Conservation (phyloP, 2,888 invertebrate species). For the Polydrusus pterygomalis region DNA sequence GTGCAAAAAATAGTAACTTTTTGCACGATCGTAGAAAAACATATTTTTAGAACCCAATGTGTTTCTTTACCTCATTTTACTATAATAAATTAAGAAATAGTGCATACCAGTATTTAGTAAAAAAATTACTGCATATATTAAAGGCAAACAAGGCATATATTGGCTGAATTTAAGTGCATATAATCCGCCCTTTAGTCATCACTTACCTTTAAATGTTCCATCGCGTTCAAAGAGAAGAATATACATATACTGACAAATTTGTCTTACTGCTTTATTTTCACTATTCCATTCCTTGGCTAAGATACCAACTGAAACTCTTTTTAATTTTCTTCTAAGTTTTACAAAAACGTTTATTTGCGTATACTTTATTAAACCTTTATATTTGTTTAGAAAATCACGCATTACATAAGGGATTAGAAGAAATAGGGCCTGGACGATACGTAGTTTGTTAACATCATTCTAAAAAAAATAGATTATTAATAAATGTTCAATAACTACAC, state of each 20-base stretch:
- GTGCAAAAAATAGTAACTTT: too few relatives aligned
- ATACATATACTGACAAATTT: conserved; percentile 18
- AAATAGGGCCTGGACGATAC: conserved; percentile 10
- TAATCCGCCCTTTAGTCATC: too few relatives aligned
- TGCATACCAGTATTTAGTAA: too few relatives aligned
- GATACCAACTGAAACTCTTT: background rate
- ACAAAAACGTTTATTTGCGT: background rate
- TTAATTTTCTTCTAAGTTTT: background rate
- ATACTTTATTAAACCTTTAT: background rate
- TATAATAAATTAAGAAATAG: too few relatives aligned
- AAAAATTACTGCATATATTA: too few relatives aligned
- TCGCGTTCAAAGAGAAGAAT: conserved; percentile 4
- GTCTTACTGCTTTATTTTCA: conserved; percentile 11
- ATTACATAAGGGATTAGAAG: background rate
- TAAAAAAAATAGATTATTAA: conserved; percentile 4
- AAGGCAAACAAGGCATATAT: too few relatives aligned
- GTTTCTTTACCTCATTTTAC: too few relatives aligned
- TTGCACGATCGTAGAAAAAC: too few relatives aligned
- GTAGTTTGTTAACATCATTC: conserved; percentile 13
- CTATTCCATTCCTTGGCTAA: conserved; percentile 5
- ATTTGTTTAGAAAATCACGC: background rate
- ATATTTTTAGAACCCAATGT: too few relatives aligned
- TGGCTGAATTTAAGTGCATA: too few relatives aligned
- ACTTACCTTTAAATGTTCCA: conserved; percentile 16
- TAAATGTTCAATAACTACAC: too few relatives aligned